Conservation (phyloP, 2,113 vertebrate species). For the Machaerirhynchus nigripectus region DNA sequence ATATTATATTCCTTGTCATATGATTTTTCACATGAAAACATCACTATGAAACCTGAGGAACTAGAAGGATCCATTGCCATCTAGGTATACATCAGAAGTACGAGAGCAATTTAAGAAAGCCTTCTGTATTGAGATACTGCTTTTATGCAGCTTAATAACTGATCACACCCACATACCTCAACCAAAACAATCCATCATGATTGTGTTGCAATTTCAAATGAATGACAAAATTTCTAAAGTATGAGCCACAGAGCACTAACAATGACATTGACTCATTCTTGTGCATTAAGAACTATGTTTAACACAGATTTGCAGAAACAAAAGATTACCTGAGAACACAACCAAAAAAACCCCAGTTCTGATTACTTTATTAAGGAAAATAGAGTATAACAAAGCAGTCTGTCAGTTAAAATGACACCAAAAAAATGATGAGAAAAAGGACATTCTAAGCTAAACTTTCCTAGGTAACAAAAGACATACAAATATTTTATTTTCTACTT, state of each 20-base stretch:
- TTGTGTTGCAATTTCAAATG: background rate
- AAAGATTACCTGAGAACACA: background rate
- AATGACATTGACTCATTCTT: background rate
- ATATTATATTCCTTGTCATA: background rate
- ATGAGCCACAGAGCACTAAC: background rate
- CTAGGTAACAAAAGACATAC: background rate
- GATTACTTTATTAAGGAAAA: background rate
- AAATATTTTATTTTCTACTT: background rate
- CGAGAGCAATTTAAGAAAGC: background rate
- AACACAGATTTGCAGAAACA: background rate
- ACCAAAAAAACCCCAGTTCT: rapidly evolving
- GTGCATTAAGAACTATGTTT: background rate
- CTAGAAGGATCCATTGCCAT: background rate
- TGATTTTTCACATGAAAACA: background rate
- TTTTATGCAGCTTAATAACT: background rate
- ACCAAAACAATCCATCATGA: background rate
- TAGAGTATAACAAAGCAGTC: background rate
- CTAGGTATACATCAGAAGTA: background rate
- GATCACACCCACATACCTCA: background rate
- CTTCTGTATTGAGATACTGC: background rate
- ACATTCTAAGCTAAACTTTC: background rate
- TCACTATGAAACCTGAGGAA: background rate
- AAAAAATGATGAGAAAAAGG: background rate
- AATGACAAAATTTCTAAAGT: background rate
- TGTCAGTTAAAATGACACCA: background rate